Base-by-base conservation (phyloP, 2,113 vertebrate genomes). In the Pseudorasbora parva region DNA sequence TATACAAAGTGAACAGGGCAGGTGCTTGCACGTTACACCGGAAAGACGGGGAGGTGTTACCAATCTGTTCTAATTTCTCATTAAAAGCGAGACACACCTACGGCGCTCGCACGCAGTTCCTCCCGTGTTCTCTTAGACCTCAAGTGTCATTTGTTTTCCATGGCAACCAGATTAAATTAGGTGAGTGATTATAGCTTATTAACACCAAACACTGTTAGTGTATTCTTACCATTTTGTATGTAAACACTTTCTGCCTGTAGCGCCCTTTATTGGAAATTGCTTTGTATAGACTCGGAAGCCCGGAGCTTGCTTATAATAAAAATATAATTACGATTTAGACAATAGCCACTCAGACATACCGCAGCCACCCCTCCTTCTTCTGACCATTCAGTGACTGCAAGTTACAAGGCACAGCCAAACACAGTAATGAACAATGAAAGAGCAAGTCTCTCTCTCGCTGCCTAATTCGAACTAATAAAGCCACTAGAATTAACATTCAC, bases 101-200 rank as follows among this genome's bases (percentile, higher is more conserved):
- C 93, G 93, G 91, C 94, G 94, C 93, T 82, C 82, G 89, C 91
- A 89, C 92, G 90, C 87, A 66, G 64, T 85, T 75, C 83, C 71
- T 84, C 68, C 83, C 68, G 30, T 94, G 92, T 93, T 93, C 93
- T 93, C 93, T 93, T 93, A 94, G 93, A 95, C 94, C 93, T 93
- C 93, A 89, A 91, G 93, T 92, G 94, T 92, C 92, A 90, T 94
- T 95, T 92, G 94, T 95, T 95, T 95, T 94, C 95, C 94, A 95
- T 96, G 94, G 95, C 95, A 96, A 95, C 94, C 90, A 91, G 93
- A 94, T 94, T 94, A 94, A 94, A 94, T 94, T 94, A 95, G 92
- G 88, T 87, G 89, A 92, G 93, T 94, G 93, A 94, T 94, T 94
- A 95, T 89, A 88, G 87, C 91, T 94, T 94, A 94, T 95, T 94